Base-by-base conservation (phyloP, 2,797 vertebrate genomes). In the Gila robusta region DNA sequence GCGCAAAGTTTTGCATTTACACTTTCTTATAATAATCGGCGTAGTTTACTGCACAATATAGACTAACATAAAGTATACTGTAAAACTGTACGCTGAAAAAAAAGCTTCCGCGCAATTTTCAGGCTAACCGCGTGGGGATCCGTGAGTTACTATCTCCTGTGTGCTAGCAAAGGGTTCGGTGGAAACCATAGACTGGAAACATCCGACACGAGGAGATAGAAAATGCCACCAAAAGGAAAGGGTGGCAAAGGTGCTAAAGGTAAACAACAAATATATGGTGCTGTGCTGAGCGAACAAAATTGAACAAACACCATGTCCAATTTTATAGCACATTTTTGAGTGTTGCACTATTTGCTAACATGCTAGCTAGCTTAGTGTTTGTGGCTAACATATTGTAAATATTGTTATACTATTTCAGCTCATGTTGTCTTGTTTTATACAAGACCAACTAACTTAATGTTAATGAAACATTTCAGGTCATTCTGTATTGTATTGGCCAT, bases 151-250 rank as follows among this genome's bases (percentile, higher is more conserved):
- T 44, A 37, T 7, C 74, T 70, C 19, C 4, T 70, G 41, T 66
- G 28, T 23, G 74, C 62, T 84, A 70, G 39, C 28, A 32, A 5
- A 78, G 3, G 1, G 4, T 69, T 19, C 2, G 11, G 64, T 9
- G 64, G n/a, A 44, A 70, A 56, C 17, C 47, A 16, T 49, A 17
- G 47, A 49, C 5, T 9, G 64, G 35, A 44, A 59, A 56, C 17
- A 64, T 41, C 16, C 3, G 28, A 81, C 41, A 72, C 78, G 39
- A 73, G 56, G 28, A 49, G 28, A 26, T 4, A 32, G 67, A 72
- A 86, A 87, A 96, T 96, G 96, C 95, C 96, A 83, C 96, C 96
- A 4, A 96, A 96, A 52, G 95, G 95, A 59, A 96, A 96, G 82
- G 94, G 93, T 91, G 95, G 93, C 4, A 96, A 96, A 64, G 94